Conservation (phyloP, 2,888 invertebrate genomes). For the Notocelia uddmanniana region DNA sequence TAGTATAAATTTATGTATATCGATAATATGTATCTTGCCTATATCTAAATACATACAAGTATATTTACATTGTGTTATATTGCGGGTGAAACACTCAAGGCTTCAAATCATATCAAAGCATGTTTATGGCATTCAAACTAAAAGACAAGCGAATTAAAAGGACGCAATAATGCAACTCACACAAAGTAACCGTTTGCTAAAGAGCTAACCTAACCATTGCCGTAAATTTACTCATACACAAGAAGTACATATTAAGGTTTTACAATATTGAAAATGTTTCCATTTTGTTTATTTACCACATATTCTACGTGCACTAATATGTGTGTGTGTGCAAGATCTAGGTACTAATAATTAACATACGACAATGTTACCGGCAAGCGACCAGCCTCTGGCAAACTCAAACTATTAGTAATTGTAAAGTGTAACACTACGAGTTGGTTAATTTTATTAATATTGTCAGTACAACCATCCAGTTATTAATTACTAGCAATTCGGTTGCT, state of each 20-base stretch:
- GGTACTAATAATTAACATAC: too few species aligned
- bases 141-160: slow-evolving; percentile 27
- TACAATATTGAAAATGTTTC: too few species aligned
- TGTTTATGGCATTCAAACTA: slow-evolving; percentile 28
- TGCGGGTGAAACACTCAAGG: slow-evolving; percentile 76
- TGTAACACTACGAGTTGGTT: slow-evolving; percentile 1
- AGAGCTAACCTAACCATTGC: not conserved
- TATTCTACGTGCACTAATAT: too few species aligned
- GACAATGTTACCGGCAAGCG: not conserved
- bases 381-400: not conserved
- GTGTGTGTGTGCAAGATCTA: too few species aligned
- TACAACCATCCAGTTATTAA: not conserved
- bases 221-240: not conserved
- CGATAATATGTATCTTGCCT: slow-evolving; percentile 24
- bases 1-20: too few species aligned
- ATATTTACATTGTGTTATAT: slow-evolving; percentile 40
- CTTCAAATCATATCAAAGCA: slow-evolving; percentile 63
- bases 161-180: slow-evolving; percentile 21
- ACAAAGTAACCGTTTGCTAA: slow-evolving; percentile 3
- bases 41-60: slow-evolving; percentile 28
- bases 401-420: slow-evolving; percentile 1
- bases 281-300: too few species aligned
- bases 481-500: not conserved
- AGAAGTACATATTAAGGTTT: too few species aligned
- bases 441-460: slow-evolving; percentile 17